A percentile compares a stretch with the other conserved stretches of the same genome.
Evolutionary conservation across 2,797 vertebrate species (phyloP).

Genomic region (Gobio occitaniae): DNA sequence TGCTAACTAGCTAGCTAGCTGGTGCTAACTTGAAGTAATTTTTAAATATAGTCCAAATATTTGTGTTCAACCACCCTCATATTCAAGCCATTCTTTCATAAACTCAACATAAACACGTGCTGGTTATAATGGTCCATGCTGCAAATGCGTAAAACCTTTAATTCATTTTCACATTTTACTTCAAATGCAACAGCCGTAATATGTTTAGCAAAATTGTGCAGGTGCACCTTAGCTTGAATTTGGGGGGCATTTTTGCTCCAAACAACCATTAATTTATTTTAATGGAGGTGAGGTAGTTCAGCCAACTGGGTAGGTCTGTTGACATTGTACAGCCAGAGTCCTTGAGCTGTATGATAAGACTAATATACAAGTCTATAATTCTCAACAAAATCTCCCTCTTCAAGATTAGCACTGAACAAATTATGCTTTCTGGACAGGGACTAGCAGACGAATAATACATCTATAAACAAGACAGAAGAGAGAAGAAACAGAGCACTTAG

Average conservation of each 20-base stretch:
- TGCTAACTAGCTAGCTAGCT: no score
- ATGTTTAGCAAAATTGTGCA: background rate
- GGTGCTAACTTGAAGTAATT: no score
- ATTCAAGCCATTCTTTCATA: background rate
- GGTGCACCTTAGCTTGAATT: background rate
- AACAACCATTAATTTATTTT: background rate
- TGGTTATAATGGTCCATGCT: background rate
- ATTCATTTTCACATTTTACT: background rate
- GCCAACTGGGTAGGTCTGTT: background rate
- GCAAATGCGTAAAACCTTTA: background rate
- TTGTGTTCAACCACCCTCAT: background rate
- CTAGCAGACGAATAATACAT: constrained; percentile 2
- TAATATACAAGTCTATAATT: background rate
- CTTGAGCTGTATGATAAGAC: constrained; percentile 14
- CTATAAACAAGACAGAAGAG: constrained; percentile 22
- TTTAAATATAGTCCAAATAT: no score
- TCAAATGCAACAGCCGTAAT: background rate
- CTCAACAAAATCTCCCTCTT: constrained; percentile 3
- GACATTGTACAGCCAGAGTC: constrained; percentile 15
- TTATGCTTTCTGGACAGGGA: constrained; percentile 5
- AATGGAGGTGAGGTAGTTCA: background rate
- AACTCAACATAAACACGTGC: background rate
- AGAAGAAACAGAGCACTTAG: constrained; percentile 16
- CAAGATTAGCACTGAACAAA: background rate
- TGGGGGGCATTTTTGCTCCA: background rate